Evolutionary conservation across 2,888 invertebrate genomes (phyloP), one percentile per base, ranked within the genome.

Genomic region (Meteorus cinctellus): DNA sequence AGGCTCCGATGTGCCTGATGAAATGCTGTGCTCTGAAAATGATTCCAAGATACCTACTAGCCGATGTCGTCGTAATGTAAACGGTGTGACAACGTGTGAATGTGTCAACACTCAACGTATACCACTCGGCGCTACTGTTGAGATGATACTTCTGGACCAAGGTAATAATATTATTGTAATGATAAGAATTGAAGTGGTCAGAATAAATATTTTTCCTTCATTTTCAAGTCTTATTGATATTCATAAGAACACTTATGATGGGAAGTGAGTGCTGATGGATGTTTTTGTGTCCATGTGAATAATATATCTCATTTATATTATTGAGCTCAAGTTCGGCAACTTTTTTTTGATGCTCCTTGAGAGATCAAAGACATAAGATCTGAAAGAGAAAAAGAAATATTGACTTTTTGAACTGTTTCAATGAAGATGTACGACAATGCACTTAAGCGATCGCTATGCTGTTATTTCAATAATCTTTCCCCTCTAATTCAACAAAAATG

Each of bases 51-150:
- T 34, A 59, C 72, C 19, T 73, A 69, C 36, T 48, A 67, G 60
- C 68, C 74, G 76, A 27, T 80, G 81, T 74, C 77, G 78, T 66
- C 81, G 76, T 60, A 89, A 89, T 51, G 76, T 80, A 4, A 78
- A 77, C 5, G 84, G 86, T n/a, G 75, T 34, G 19, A 68, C 77
- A 27, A 92, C 90, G 72, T 94, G 94, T 84, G 94, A 95, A 87
- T 96, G 96, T 85, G 93, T 94, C 10, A 94, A 96, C 83, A 91
- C 94, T n/a, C 92, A 94, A 81, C 90, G 92, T 60, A 91, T 96
- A 5, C 92, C 93, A 0, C 87, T 95, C 31, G 93, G 92, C n/a
- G 91, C 94, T 5, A 92, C 93, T 0, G 94, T 95, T 2, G 96
- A 96, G 87, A 89, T 96, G 14, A 89, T 96, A 45, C 91, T 96